phyloP scores from a whole-genome alignment of 2,797 vertebrate species.

The Sternotherus odoratus region DNA sequence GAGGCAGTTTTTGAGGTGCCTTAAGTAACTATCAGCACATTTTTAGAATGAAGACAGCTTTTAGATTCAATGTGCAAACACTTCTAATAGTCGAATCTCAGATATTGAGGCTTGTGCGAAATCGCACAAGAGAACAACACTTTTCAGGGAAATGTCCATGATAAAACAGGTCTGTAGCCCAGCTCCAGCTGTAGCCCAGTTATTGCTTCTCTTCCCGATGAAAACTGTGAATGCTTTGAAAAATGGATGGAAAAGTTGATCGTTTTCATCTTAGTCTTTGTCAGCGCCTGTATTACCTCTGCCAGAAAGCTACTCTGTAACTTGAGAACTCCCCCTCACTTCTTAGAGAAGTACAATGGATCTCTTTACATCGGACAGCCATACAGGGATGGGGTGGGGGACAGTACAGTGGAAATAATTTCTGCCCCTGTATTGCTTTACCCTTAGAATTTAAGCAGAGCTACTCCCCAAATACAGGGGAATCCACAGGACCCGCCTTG shows the following conservation, averaged over 20 bases:
- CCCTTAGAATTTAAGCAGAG: background rate
- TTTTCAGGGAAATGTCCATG: constrained; percentile 40
- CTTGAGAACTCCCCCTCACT: background rate
- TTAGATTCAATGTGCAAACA: rapidly evolving
- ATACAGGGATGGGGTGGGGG: background rate
- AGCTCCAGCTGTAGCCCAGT: background rate
- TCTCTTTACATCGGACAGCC: background rate
- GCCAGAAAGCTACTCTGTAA: rapidly evolving
- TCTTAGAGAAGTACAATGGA: background rate
- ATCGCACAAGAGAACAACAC: background rate
- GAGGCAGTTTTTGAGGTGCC: too few relatives aligned
- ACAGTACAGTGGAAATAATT: background rate
- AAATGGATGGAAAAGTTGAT: background rate
- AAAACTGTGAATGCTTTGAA: background rate
- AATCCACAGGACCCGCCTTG: background rate
- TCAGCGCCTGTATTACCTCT: background rate
- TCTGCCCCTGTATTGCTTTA: background rate
- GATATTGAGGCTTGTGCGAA: background rate
- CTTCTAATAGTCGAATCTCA: background rate
- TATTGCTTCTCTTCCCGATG: background rate
- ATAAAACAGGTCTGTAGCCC: constrained; percentile 37
- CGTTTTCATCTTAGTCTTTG: background rate
- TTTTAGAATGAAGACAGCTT: rapidly evolving
- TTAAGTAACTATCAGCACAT: too few relatives aligned
- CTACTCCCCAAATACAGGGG: background rate